Evolutionary conservation across 2,113 vertebrate genomes (phyloP).

Genomic region (Larimichthys crocea): DNA sequence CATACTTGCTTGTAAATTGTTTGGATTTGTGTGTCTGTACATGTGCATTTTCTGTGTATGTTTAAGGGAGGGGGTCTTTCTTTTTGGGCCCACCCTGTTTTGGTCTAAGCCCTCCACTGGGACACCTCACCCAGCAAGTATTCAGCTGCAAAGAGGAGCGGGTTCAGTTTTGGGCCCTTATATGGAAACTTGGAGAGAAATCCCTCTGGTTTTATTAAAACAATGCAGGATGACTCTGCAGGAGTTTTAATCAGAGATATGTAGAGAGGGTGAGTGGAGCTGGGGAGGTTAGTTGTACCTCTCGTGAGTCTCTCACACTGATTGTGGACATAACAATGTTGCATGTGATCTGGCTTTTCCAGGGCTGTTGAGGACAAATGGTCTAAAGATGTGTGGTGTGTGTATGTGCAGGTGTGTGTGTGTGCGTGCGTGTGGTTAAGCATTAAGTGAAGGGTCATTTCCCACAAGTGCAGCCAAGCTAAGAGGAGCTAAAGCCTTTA

Average conservation of each 20-base stretch:
- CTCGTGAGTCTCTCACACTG: neutral
- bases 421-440: neutral
- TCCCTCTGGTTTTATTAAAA: conserved; percentile 43
- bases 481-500: conserved; percentile 50
- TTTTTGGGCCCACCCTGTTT: conserved; percentile 44
- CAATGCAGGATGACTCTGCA: conserved; percentile 26
- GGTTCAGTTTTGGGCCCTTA: conserved; percentile 73
- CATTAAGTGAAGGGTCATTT: conserved; percentile 62
- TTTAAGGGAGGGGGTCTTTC: conserved; percentile 33
- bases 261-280: neutral
- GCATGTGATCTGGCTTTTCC: conserved; percentile 14
- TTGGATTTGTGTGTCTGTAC: conserved; percentile 36
- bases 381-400: conserved; percentile 20
- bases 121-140: conserved; percentile 75
- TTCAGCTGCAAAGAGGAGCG: conserved; percentile 54
- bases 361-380: neutral
- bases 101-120: conserved; percentile 69
- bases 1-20: conserved; percentile 39
- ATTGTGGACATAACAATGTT: neutral
- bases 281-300: neutral
- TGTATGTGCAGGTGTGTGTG: conserved; percentile 9
- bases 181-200: conserved; percentile 71
- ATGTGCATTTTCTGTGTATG: conserved; percentile 35
- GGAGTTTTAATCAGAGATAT: conserved; percentile 20
- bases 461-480: conserved; percentile 48